phyloP scores from a whole-genome alignment of 2,797 vertebrate species.

The Halcyon chelicuti region DNA sequence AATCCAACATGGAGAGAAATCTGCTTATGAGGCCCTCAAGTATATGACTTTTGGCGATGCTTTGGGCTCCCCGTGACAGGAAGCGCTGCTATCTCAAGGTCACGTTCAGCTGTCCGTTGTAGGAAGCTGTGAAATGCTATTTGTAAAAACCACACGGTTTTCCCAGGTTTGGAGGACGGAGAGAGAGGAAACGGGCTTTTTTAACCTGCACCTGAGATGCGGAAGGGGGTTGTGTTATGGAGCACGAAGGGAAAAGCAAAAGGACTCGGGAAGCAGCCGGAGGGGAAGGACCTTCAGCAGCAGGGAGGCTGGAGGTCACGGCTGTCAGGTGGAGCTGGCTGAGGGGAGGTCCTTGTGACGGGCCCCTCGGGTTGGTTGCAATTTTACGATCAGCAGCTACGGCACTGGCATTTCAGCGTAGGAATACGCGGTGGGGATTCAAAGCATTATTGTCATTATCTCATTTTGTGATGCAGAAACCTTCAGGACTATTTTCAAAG shows the following conservation, averaged over 20 bases:
- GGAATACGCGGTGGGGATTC: neutral
- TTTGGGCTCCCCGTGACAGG: accelerated
- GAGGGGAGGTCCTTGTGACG: accelerated
- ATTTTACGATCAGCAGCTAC: accelerated
- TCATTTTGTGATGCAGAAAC: neutral
- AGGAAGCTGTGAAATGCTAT: neutral
- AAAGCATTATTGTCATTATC: neutral
- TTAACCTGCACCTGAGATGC: accelerated
- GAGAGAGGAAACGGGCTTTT: neutral
- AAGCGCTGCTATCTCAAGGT: neutral
- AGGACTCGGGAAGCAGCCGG: too few species aligned
- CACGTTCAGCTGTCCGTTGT: too few species aligned
- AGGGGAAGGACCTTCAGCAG: neutral
- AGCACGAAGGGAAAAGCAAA: neutral
- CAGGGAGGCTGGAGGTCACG: neutral
- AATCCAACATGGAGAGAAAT: accelerated
- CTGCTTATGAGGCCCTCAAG: accelerated
- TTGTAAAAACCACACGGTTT: accelerated
- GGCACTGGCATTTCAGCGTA: neutral
- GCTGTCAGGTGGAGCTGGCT: neutral
- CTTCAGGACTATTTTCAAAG: neutral
- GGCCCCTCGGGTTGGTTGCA: neutral
- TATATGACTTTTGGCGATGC: accelerated
- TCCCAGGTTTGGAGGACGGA: neutral
- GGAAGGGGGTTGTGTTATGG: neutral